Percentiles rank a stretch among this genome's conserved stretches.
Evolutionary conservation across 2,113 vertebrate species (phyloP).

Genomic region (Circaetus gallicus): DNA sequence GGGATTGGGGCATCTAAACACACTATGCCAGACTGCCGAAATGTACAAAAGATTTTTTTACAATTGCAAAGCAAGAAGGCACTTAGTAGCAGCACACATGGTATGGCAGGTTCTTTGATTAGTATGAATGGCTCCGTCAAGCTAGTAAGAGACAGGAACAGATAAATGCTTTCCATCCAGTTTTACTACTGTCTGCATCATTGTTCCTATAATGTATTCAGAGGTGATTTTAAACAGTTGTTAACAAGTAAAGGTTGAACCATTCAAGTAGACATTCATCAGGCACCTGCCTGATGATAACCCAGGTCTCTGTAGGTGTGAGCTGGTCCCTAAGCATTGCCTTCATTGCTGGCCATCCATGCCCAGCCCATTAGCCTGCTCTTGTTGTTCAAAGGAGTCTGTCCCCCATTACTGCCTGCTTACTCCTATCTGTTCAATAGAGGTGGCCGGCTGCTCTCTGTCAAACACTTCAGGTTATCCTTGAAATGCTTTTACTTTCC

Average conservation of each 20-base stretch:
- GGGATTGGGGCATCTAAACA: neutral
- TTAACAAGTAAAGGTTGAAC: neutral
- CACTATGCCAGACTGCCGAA: neutral
- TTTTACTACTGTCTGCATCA: neutral
- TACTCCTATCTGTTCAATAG: neutral
- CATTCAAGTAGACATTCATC: neutral
- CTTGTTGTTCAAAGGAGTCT: neutral
- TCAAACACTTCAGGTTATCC: neutral
- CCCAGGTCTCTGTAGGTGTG: neutral
- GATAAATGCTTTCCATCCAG: neutral
- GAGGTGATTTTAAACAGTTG: neutral
- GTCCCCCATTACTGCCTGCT: neutral
- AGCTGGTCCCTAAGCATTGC: neutral
- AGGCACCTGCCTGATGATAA: neutral
- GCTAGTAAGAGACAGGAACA: neutral
- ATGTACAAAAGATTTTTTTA: neutral
- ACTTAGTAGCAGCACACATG: neutral
- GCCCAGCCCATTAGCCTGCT: neutral
- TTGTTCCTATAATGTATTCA: neutral
- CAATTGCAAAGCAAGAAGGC: neutral
- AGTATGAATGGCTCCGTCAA: neutral
- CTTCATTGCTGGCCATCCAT: neutral
- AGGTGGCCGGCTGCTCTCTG: neutral
- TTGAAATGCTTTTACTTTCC: neutral
- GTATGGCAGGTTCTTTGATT: neutral